Percentiles rank a stretch among this genome's conserved stretches.
phyloP scores from a whole-genome alignment of 2,888 invertebrate genomes.

The Oscheius onirici region DNA sequence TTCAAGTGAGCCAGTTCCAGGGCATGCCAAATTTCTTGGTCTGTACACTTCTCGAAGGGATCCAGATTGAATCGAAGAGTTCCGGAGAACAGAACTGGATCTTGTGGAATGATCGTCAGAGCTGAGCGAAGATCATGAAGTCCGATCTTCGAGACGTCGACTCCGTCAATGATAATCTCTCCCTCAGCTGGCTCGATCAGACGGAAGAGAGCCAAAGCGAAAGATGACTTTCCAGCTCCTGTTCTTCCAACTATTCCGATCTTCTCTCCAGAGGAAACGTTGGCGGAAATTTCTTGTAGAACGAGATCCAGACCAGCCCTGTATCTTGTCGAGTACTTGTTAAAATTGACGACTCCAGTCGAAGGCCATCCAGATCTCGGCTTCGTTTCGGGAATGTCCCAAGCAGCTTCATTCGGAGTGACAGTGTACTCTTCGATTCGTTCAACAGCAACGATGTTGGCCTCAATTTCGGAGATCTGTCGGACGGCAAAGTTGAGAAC shows the following conservation, averaged over 20 bases:
- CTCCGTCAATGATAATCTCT: slow-evolving; percentile 84
- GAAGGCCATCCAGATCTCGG: slow-evolving; percentile 50
- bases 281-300: slow-evolving; percentile 83
- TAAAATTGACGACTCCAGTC: slow-evolving; percentile 45
- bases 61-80: slow-evolving; percentile 69
- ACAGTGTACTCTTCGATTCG: slow-evolving; percentile 83
- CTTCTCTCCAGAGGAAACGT: slow-evolving; percentile 80
- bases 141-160: slow-evolving; percentile 83
- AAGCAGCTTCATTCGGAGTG: slow-evolving; percentile 56
- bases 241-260: slow-evolving; percentile 72
- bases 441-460: slow-evolving; percentile 95
- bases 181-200: slow-evolving; percentile 84
- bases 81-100: slow-evolving; percentile 68
- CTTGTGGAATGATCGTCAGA: slow-evolving; percentile 81
- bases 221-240: slow-evolving; percentile 80
- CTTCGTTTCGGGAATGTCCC: slow-evolving; percentile 65
- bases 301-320: slow-evolving; percentile 79
- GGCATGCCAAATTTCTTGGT: slow-evolving; percentile 54
- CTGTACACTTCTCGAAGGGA: slow-evolving; percentile 59
- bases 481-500: slow-evolving; percentile 67
- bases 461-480: slow-evolving; percentile 83
- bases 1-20: slow-evolving; percentile 66
- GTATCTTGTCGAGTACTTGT: slow-evolving; percentile 56
- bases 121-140: slow-evolving; percentile 85
- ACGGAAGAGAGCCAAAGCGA: slow-evolving; percentile 87